These are phyloP conservation scores for Tachystola acroxantha DNA, from an alignment of 2,888 invertebrate species.

Conservation along the genomic window DNA sequence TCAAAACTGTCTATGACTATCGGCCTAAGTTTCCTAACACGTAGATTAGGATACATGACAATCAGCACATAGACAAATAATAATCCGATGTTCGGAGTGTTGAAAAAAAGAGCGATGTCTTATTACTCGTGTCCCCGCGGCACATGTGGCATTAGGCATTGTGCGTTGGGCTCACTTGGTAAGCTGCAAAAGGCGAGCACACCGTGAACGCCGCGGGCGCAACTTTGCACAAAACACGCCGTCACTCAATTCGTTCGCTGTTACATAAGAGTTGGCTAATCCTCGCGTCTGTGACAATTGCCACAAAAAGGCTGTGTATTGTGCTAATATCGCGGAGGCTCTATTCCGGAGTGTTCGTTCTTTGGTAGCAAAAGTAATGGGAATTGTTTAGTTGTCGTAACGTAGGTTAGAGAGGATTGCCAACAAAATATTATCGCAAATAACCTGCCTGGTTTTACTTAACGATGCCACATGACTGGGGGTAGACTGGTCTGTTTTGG, in stretches of 20 bases:
- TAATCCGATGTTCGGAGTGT: slow-evolving; percentile 1
- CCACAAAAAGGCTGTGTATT: slow-evolving; percentile 42
- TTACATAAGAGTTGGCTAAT: slow-evolving; percentile 51
- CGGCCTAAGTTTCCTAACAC: too few relatives aligned
- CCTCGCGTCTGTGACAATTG: slow-evolving; percentile 40
- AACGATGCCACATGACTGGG: too few relatives aligned
- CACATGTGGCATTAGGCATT: slow-evolving; percentile 37
- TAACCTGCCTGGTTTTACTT: too few relatives aligned
- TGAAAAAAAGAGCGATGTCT: background rate
- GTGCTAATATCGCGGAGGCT: slow-evolving; percentile 8
- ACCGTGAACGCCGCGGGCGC: slow-evolving; percentile 52
- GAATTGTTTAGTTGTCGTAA: too few relatives aligned
- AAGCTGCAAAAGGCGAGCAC: slow-evolving; percentile 64
- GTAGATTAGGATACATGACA: too few relatives aligned
- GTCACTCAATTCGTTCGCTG: slow-evolving; percentile 60
- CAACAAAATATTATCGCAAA: too few relatives aligned
- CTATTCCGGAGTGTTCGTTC: background rate
- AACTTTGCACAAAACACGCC: slow-evolving; percentile 47
- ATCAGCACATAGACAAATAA: background rate
- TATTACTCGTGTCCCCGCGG: slow-evolving; percentile 10
- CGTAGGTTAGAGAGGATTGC: too few relatives aligned
- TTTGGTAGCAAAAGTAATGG: too few relatives aligned
- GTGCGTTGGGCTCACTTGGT: slow-evolving; percentile 26
- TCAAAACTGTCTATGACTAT: too few relatives aligned
- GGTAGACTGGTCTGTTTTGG: too few relatives aligned